These are phyloP conservation scores for Bothrops jararaca DNA, from an alignment of 2,113 vertebrate genomes.

Conservation along the genomic window DNA sequence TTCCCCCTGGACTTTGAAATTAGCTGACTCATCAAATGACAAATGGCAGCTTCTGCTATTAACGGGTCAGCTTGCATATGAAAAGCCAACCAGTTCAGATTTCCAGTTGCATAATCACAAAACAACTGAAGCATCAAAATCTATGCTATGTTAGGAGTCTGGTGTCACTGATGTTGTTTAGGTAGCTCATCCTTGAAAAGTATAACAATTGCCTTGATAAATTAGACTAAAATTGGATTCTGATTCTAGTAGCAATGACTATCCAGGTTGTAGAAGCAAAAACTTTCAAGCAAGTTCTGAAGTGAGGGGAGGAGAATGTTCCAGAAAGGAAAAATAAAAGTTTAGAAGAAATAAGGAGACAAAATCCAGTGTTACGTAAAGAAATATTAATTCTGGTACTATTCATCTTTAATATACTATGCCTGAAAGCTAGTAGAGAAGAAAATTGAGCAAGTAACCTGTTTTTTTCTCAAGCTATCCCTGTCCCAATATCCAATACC, in stretches of 20 bases:
- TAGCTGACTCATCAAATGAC: constrained; percentile 9
- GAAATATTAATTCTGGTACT: not conserved
- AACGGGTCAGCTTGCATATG: not conserved
- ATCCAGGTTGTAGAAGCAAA: not conserved
- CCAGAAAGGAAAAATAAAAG: not conserved
- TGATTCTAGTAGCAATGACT: not conserved
- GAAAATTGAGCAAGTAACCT: not conserved
- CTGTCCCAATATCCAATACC: not conserved
- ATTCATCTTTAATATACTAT: not conserved
- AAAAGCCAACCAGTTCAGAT: not conserved
- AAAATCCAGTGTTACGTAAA: not conserved
- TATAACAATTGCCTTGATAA: not conserved
- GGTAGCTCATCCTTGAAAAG: not conserved
- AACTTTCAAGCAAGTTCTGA: not conserved
- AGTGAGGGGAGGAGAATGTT: no score
- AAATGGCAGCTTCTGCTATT: not conserved
- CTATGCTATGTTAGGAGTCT: not conserved
- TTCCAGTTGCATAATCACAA: not conserved
- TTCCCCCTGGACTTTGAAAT: not conserved
- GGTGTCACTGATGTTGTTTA: not conserved
- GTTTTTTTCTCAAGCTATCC: not conserved
- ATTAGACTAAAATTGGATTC: not conserved
- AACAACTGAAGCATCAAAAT: not conserved
- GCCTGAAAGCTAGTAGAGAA: not conserved
- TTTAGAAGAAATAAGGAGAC: not conserved